Base-by-base conservation (phyloP, 2,797 vertebrate genomes). In the Enteromius paludinosus region DNA sequence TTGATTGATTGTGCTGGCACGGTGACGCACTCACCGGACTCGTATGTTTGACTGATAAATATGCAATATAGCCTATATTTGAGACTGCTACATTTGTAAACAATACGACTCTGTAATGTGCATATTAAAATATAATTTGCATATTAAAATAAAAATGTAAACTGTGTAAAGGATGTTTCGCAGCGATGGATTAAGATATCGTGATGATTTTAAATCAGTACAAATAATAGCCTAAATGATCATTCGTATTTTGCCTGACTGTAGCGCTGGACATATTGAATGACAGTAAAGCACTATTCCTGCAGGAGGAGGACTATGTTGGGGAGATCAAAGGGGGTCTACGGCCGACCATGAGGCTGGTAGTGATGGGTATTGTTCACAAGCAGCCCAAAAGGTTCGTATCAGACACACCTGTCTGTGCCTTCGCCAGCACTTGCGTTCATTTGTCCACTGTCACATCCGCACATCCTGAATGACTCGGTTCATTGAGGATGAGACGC, bases 241-340 rank as follows among this genome's bases (percentile, higher is more conserved):
- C 1, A 30, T 20, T 75, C 15, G 10, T 18, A 30, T 75, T 56
- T 66, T 47, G 9, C 10, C 28, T 69, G 62, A 28, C 4, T 23
- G 66, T 17, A 23, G 11, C 25, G 62, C 18, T 17, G 30, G 9
- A 72, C 15, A n/a, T 61, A 8, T 41, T 52, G 70, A 49, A 73
- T 81, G 28, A 64, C n/a, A 0, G 45, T 65, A 20, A 72, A 49
- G 33, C 12, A 28, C 10, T 71, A 7, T 80, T 28, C 62, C 82
- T 85, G 45, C 92, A 98, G 96, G 92, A 90, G 90, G 95, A 94
- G 84, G 89, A 89, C 80, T 98, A 97, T 81, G 91, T 91, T 84
- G 97, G 96, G 52, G 95, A 95, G 90, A 97, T 97, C 90, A 97
- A 96, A 92, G 96, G 96, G 65, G 97, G 96, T 38, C 85, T 97